Percentiles rank a stretch among this genome's conserved stretches.
Evolutionary conservation across 1,140 invertebrate genomes (phyloP).

Genomic region (Hylaeus volcanicus): DNA sequence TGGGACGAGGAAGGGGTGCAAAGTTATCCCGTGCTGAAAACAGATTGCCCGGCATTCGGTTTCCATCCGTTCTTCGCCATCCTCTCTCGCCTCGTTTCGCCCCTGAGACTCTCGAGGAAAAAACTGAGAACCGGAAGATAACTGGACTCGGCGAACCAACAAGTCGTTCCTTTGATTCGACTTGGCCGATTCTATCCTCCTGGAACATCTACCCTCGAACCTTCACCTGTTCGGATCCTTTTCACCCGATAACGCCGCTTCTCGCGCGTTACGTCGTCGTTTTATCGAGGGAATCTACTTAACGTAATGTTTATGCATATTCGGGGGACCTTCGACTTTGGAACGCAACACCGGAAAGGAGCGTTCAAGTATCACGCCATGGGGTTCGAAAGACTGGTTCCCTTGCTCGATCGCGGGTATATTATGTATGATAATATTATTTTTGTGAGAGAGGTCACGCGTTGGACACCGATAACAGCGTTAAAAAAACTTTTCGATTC

Average conservation of each 20-base stretch:
- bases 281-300: slow-evolving; percentile 1
- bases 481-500: too few species aligned
- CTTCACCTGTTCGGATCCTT: slow-evolving; percentile 51
- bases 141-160: slow-evolving; percentile 75
- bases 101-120: slow-evolving; percentile 54
- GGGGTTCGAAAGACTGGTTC: too few species aligned
- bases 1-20: slow-evolving; percentile 54
- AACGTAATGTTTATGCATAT: slow-evolving; percentile 27
- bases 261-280: slow-evolving; percentile 32
- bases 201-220: slow-evolving; percentile 35
- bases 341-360: background rate
- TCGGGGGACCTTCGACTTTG: background rate
- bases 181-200: slow-evolving; percentile 57
- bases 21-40: slow-evolving; percentile 74
- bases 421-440: too few species aligned
- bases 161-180: slow-evolving; percentile 79
- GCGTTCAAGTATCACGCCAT: too few species aligned
- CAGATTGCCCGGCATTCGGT: slow-evolving; percentile 74
- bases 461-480: too few species aligned
- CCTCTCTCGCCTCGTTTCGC: slow-evolving; percentile 48
- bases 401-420: too few species aligned
- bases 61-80: slow-evolving; percentile 38
- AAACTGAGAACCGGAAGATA: slow-evolving; percentile 50
- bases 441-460: too few species aligned
- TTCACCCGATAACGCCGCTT: slow-evolving; percentile 46